Base-by-base conservation (phyloP, 1,140 invertebrate species). In the Mizuhopecten yessoensis region DNA sequence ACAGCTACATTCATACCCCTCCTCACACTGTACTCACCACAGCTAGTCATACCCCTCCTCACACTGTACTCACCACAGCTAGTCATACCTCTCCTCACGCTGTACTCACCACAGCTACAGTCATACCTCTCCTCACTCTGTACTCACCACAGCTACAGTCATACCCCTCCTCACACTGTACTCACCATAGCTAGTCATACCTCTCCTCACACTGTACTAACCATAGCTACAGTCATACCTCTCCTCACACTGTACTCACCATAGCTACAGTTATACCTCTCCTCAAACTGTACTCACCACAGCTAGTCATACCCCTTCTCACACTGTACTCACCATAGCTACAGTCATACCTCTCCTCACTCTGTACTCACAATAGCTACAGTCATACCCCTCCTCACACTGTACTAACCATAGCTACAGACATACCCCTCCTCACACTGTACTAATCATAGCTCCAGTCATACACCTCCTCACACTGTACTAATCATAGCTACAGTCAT, bases 271-370 rank as follows among this genome's bases (percentile, higher is more conserved):
- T 11, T 20, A 13, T 36, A 11, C n/a, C 20, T 87, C 34, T 3
- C 5, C n/a, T 20, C 20, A 86, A 34, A 88, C 34, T 29, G 39
- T 29, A 92, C 95, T 93, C 95, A 97, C 96, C 33, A 99, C 97
- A 0, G 98, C 98, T 94, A 98, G 98, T 97, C 96, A 99, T 98
- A 0, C 98, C 98, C 96, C 98, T 98, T 92, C 98, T 97, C 96
- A n/a, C n/a, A n/a, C n/a, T n/a, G n/a, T n/a, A 39, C 36, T 39
- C 36, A 39, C 36, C 36, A 39, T 13, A 39, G 36, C 36, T 39
- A n/a, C n/a, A 39, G 36, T 39, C 36, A 39, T 13, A 39, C 36
- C n/a, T n/a, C n/a, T n/a, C n/a, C n/a, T n/a, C n/a, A n/a, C n/a
- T n/a, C n/a, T n/a, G n/a, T n/a, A 9, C 23, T 17, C 29, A 75